Conservation (phyloP, 2,888 invertebrate species). For the Amorpha juglandis region DNA sequence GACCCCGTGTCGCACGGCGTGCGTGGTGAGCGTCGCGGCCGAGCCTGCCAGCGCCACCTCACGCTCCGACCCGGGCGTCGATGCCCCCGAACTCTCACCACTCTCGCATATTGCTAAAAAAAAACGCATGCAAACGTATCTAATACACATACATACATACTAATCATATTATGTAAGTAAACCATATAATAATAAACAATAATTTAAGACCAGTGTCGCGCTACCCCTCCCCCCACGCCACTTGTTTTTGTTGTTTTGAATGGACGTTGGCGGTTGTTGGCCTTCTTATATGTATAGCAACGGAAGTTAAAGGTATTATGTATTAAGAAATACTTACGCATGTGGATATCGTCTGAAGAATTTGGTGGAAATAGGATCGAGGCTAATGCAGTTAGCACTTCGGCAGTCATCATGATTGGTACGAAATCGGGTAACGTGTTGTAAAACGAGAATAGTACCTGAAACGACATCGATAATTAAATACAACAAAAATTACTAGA, state of each 20-base stretch:
- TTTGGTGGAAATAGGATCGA: conserved; percentile 92
- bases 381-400: conserved; percentile 93
- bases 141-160: no score
- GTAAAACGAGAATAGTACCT: conserved; percentile 97
- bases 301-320: neutral
- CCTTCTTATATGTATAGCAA: no score
- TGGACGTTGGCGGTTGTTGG: no score
- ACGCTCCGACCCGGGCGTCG: conserved; percentile 88
- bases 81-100: conserved; percentile 90
- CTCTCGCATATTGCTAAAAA: conserved; percentile 83
- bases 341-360: conserved; percentile 71
- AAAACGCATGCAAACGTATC: neutral
- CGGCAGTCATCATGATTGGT: conserved; percentile 95
- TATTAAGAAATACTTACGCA: conserved; percentile 62
- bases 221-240: no score
- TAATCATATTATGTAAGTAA: no score
- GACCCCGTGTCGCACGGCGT: conserved; percentile 94
- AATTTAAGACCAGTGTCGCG: no score
- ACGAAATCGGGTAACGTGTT: conserved; percentile 97
- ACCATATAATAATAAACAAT: no score
- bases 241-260: no score
- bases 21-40: conserved; percentile 86
- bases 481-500: neutral
- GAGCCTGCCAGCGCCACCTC: conserved; percentile 78
- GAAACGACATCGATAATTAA: conserved; percentile 44